These are phyloP conservation scores for Hyposmocoma kahamanoa DNA, from an alignment of 1,140 invertebrate genomes.

Conservation along the genomic window DNA sequence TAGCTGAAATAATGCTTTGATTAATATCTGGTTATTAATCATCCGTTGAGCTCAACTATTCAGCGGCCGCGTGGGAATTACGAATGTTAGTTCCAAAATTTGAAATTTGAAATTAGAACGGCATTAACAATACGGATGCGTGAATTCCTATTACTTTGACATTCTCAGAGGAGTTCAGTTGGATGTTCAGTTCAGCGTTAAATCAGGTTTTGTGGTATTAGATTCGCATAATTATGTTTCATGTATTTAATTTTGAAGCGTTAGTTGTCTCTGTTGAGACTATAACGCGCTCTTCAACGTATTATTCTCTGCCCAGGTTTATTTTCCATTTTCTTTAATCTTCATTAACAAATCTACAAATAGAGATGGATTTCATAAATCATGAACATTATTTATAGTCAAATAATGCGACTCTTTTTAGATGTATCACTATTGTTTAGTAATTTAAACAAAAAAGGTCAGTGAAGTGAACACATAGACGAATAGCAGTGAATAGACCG, in stretches of 20 bases:
- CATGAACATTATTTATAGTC: not conserved
- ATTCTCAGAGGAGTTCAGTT: not conserved
- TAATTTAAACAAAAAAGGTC: not conserved
- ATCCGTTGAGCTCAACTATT: constrained; percentile 51
- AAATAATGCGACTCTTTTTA: not conserved
- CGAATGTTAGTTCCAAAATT: constrained; percentile 45
- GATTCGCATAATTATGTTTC: too few species aligned
- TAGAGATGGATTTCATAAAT: not conserved
- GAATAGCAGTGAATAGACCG: not conserved
- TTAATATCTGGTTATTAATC: constrained; percentile 60
- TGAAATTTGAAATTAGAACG: constrained; percentile 47
- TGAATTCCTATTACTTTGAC: constrained; percentile 11
- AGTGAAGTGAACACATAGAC: not conserved
- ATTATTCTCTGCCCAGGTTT: not conserved
- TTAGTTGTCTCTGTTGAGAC: not conserved
- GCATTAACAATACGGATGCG: constrained; percentile 37
- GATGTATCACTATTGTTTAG: not conserved
- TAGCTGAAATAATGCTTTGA: constrained; percentile 49
- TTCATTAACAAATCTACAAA: not conserved
- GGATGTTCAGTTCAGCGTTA: not conserved
- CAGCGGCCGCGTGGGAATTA: constrained; percentile 45
- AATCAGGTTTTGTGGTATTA: not conserved
- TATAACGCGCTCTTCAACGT: not conserved
- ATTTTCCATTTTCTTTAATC: not conserved
- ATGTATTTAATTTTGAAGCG: not conserved